phyloP scores from a whole-genome alignment of 1,140 invertebrate species.

The Calosoma granatense region DNA sequence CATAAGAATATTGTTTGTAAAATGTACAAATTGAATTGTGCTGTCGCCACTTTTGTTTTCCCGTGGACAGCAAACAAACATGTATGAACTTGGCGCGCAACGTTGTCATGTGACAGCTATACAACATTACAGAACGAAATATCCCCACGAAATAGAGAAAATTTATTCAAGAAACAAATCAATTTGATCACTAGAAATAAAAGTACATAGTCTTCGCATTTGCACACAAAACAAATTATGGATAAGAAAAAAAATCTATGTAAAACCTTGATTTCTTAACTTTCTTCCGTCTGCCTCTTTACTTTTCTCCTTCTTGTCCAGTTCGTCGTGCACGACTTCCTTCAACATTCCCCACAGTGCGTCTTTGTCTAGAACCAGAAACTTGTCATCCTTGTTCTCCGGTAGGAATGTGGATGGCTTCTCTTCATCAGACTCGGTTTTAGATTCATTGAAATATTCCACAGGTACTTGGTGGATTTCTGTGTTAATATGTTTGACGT shows the following conservation, averaged over 20 bases:
- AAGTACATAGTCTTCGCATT: too few species aligned
- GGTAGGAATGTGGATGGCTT: slow-evolving; percentile 32
- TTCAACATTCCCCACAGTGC: slow-evolving; percentile 47
- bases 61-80: too few species aligned
- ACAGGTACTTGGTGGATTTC: slow-evolving; percentile 40
- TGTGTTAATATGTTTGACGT: slow-evolving; percentile 41
- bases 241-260: slow-evolving; percentile 20
- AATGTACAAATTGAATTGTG: too few species aligned
- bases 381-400: slow-evolving; percentile 41
- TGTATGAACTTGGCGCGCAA: too few species aligned
- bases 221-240: too few species aligned
- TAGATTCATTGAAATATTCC: slow-evolving; percentile 26
- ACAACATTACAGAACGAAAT: too few species aligned
- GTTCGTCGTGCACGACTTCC: slow-evolving; percentile 36
- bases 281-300: slow-evolving; percentile 15
- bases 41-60: too few species aligned
- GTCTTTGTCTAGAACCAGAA: slow-evolving; percentile 45
- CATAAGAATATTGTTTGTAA: too few species aligned
- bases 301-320: slow-evolving; percentile 17
- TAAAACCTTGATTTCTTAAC: slow-evolving; percentile 19
- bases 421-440: slow-evolving; percentile 25
- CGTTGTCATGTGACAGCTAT: too few species aligned
- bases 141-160: too few species aligned
- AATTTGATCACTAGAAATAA: too few species aligned
- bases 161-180: too few species aligned